Conservation (phyloP, 2,888 invertebrate species). For the Lagria hirta region DNA sequence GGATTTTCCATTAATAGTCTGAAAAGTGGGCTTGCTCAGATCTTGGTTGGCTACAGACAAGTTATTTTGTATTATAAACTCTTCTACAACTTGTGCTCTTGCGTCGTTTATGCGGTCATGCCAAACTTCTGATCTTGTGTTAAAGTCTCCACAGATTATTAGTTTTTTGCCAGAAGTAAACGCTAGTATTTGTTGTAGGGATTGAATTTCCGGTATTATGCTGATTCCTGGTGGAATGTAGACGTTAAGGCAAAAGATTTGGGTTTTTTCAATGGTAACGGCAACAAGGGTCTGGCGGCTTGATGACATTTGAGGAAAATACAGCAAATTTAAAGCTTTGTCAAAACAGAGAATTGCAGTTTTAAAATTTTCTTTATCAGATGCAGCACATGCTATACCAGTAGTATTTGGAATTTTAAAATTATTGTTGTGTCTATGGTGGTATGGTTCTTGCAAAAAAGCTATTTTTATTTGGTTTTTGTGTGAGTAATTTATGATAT, state of each 20-base stretch:
- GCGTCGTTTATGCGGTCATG: no score
- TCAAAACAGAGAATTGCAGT: constrained; percentile 1
- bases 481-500: constrained; percentile 1
- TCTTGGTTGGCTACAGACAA: not conserved
- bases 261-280: constrained; percentile 1
- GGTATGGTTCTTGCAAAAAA: constrained; percentile 6
- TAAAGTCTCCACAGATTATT: constrained; percentile 3
- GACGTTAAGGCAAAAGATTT: constrained; percentile 1
- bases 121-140: no score
- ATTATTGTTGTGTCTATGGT: constrained; percentile 1
- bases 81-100: constrained; percentile 1
- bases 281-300: not conserved
- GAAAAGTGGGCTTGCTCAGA: constrained; percentile 1
- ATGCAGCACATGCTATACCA: not conserved
- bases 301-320: not conserved
- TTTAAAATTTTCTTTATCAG: constrained; percentile 2
- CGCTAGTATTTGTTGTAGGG: not conserved
- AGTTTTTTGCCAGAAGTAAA: not conserved
- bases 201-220: not conserved
- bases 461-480: constrained; percentile 3
- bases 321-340: not conserved
- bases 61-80: not conserved
- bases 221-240: constrained; percentile 2
- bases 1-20: not conserved
- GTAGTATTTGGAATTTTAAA: constrained; percentile 4